Base-by-base conservation (phyloP, 2,797 vertebrate genomes). In the Falco concolor region DNA sequence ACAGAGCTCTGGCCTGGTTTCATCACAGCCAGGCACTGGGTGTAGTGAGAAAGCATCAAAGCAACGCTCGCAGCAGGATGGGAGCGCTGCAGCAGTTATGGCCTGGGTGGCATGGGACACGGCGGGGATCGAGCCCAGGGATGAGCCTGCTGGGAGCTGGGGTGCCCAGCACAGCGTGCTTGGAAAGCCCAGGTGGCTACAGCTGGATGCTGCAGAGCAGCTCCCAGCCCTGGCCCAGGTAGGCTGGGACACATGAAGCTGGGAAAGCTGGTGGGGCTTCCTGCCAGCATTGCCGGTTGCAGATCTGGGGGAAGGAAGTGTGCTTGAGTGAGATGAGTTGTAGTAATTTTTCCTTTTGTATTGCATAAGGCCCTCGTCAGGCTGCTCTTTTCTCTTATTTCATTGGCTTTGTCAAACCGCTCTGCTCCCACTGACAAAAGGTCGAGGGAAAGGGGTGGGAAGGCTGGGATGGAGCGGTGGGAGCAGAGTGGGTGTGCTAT, bases 51-150 rank as follows among this genome's bases (percentile, higher is more conserved):
- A 44, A 56, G 14, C 42, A 27, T 3, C 9, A 8, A 4, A 42
- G 59, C 8, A 15, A 16, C 21, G 9, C 32, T 73, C 18, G 50
- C 14, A 45, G 61, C 2, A 11, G 42, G 53, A 78, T 6, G 27
- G 64, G 40, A 85, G 25, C 3, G 1, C 5, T 0, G 1, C 16
- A 68, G 36, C 54, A 15, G 24, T 22, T 36, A 9, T 24, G 0
- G 1, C 14, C 44, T 25, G 6, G 4, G 52, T 36, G 38, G 54
- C 2, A 13, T 0, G 9, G 53, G 45, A 32, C 19, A 10, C 0
- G 5, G 30, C 4, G 4, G 22, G 61, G 45, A 56, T 25, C 30
- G 36, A 49, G 40, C 47, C 30, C 0, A 4, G 65, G n/a, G 27
- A 36, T 0, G 6, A 87, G n/a, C 36, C 45, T 54, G 45, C 28